These are phyloP conservation scores for Pelodytes ibericus DNA, from an alignment of 2,797 vertebrate species.

Conservation along the genomic window DNA sequence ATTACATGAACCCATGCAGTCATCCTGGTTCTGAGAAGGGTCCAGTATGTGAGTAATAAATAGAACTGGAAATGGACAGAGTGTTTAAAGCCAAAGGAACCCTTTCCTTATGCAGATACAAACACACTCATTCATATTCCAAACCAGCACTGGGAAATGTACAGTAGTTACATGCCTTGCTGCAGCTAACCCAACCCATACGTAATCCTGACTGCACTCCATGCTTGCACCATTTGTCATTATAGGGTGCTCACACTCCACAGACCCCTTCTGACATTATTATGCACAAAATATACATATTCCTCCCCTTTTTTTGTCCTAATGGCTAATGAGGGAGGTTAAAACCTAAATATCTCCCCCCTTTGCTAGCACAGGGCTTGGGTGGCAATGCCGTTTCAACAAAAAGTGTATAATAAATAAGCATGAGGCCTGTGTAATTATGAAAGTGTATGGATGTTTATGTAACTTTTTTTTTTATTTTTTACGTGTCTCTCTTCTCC, in stretches of 20 bases:
- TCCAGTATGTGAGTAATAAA: too few relatives aligned
- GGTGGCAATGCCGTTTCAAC: conserved; percentile 16
- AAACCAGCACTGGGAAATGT: background rate
- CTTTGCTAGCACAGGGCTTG: conserved; percentile 8
- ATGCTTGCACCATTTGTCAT: background rate
- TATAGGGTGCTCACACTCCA: background rate
- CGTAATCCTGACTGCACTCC: background rate
- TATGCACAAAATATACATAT: conserved; percentile 49
- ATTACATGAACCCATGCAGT: too few relatives aligned
- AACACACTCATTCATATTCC: background rate
- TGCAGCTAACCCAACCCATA: background rate
- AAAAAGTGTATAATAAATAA: conserved; percentile 46
- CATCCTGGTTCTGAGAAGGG: too few relatives aligned
- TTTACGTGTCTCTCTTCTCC: conserved; percentile 59
- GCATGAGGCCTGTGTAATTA: conserved; percentile 34
- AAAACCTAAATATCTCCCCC: conserved; percentile 28
- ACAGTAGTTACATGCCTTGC: background rate
- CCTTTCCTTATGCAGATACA: too few relatives aligned
- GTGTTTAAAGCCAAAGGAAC: too few relatives aligned
- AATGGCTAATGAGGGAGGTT: too few relatives aligned
- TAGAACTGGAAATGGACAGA: too few relatives aligned
- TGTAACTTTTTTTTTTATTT: conserved; percentile 62
- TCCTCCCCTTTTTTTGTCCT: background rate
- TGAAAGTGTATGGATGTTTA: conserved; percentile 32
- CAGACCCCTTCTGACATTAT: conserved; percentile 20